Percentiles rank a stretch among this genome's conserved stretches.
phyloP scores from a whole-genome alignment of 92 coral and sea anemone genomes.

The Heliopora coerulea region DNA sequence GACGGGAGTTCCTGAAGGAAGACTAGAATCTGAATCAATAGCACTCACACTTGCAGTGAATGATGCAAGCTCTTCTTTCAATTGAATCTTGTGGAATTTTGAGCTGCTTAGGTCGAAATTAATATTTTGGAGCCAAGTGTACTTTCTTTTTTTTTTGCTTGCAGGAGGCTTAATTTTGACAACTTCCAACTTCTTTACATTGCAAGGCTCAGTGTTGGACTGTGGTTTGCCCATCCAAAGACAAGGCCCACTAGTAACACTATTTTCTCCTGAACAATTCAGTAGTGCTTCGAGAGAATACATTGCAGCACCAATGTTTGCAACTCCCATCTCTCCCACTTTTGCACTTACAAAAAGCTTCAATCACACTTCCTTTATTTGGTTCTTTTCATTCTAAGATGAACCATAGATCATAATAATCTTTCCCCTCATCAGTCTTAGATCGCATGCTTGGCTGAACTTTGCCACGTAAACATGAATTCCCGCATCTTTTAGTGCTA shows the following conservation, averaged over 20 bases:
- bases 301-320: constrained; percentile 25
- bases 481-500: constrained; percentile 54
- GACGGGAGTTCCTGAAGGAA: constrained; percentile 28
- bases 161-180: no score
- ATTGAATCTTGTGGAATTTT: not conserved
- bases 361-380: constrained; percentile 52
- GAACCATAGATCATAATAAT: constrained; percentile 56
- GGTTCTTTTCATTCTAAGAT: constrained; percentile 55
- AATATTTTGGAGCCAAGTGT: no score
- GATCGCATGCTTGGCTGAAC: constrained; percentile 56
- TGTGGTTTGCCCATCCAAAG: constrained; percentile 10
- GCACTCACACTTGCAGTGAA: constrained; percentile 4
- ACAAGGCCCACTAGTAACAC: constrained; percentile 31
- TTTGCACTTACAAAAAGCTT: constrained; percentile 46
- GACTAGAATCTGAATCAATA: not conserved
- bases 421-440: constrained; percentile 60
- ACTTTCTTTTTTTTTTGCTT: no score
- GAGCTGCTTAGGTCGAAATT: not conserved
- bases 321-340: constrained; percentile 28
- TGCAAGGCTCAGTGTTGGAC: constrained; percentile 10
- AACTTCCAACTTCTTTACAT: no score
- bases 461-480: constrained; percentile 61
- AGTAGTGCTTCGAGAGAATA: constrained; percentile 28
- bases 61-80: constrained; percentile 11
- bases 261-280: constrained; percentile 1